Conservation (phyloP, 2,113 vertebrate species). For the Chionis minor region DNA sequence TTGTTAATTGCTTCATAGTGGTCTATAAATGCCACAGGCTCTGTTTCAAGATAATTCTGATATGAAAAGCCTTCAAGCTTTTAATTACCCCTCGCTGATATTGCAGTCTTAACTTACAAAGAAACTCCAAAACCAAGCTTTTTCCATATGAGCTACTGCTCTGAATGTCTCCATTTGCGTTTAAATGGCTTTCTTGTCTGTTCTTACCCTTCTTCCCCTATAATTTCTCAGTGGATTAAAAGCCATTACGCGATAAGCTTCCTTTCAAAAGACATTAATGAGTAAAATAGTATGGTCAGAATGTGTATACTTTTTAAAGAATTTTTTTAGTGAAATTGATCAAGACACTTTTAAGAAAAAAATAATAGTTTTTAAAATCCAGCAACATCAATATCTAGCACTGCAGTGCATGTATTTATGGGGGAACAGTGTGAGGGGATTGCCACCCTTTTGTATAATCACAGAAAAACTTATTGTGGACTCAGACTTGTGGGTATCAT, state of each 20-base stretch:
- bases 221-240: neutral
- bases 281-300: too few relatives aligned
- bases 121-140: neutral
- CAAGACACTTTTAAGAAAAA: neutral
- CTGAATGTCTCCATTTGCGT: neutral
- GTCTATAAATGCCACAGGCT: slow-evolving; percentile 3
- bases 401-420: neutral
- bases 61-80: slow-evolving; percentile 1
- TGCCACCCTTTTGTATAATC: neutral
- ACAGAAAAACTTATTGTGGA: neutral
- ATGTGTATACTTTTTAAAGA: neutral
- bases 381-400: neutral
- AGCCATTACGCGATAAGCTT: neutral
- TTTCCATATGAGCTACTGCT: neutral
- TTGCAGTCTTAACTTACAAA: neutral
- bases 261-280: neutral
- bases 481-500: neutral
- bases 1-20: neutral
- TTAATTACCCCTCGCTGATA: neutral
- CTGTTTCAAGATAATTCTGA: neutral
- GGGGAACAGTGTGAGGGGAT: neutral
- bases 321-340: neutral
- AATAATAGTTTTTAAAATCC: neutral
- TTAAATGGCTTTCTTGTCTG: neutral
- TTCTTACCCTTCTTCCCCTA: neutral